Conservation (phyloP, 2,888 invertebrate species). For the Ichneumoninae sp. region DNA sequence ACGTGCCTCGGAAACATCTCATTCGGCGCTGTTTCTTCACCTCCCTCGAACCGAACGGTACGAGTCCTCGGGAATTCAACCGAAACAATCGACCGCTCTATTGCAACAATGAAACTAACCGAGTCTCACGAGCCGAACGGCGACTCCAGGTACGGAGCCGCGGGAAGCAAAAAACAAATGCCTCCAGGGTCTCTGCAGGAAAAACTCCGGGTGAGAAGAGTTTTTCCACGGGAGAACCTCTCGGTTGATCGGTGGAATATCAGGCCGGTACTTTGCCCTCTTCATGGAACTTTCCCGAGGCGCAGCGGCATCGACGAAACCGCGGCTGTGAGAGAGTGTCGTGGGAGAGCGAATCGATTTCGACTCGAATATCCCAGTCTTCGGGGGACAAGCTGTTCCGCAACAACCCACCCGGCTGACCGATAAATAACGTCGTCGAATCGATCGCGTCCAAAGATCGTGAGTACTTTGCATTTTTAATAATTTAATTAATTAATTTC, state of each 20-base stretch:
- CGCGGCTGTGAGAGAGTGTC: slow-evolving; percentile 51
- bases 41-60: slow-evolving; percentile 47
- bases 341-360: slow-evolving; percentile 61
- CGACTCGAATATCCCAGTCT: slow-evolving; percentile 26
- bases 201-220: slow-evolving; percentile 37
- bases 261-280: slow-evolving; percentile 28
- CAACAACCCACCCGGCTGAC: neutral
- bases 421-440: neutral
- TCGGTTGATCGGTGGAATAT: slow-evolving; percentile 41
- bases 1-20: slow-evolving; percentile 1
- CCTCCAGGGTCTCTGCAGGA: slow-evolving; percentile 34
- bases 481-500: neutral
- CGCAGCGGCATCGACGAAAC: slow-evolving; percentile 37
- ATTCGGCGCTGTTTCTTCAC: slow-evolving; percentile 39
- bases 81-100: slow-evolving; percentile 65
- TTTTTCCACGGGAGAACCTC: slow-evolving; percentile 31
- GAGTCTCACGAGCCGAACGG: slow-evolving; percentile 43
- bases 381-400: neutral
- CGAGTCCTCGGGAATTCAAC: slow-evolving; percentile 58
- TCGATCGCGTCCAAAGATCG: neutral
- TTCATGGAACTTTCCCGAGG: slow-evolving; percentile 59
- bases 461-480: neutral
- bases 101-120: slow-evolving; percentile 55
- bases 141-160: slow-evolving; percentile 26
- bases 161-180: slow-evolving; percentile 25